These are phyloP conservation scores for Zhengitettix transpicula DNA, from an alignment of 2,888 invertebrate species.

Conservation along the genomic window DNA sequence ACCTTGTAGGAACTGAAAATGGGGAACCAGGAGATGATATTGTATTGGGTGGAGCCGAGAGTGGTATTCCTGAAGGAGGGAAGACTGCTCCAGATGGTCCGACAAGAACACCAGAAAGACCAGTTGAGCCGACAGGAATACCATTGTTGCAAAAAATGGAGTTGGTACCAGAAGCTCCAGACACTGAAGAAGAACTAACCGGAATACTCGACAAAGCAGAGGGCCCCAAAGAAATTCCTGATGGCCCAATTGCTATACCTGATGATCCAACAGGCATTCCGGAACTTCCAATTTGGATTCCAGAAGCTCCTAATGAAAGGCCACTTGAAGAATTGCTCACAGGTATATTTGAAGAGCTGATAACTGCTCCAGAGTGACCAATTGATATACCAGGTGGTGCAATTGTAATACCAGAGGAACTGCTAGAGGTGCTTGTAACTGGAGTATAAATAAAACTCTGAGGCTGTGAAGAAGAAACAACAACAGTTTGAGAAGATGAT, in stretches of 20 bases:
- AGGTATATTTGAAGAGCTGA: not conserved
- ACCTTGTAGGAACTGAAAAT: constrained; percentile 10
- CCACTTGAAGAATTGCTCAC: not conserved
- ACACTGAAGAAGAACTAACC: not conserved
- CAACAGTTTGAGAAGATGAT: not conserved
- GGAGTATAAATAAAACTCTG: constrained; percentile 5
- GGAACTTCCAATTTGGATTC: not conserved
- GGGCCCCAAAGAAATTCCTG: not conserved
- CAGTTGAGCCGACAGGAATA: not conserved
- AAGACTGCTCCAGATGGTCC: constrained; percentile 4
- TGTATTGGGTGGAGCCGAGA: constrained; percentile 2
- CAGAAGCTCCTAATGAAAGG: not conserved
- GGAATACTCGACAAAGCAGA: not conserved
- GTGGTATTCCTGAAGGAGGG: constrained; percentile 1
- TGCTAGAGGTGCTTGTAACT: not conserved
- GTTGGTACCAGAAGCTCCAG: not conserved
- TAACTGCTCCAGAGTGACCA: not conserved
- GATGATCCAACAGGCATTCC: not conserved
- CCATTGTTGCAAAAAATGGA: not conserved
- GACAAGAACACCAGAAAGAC: constrained; percentile 5
- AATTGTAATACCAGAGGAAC: not conserved
- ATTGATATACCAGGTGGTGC: not conserved
- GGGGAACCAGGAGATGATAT: constrained; percentile 10
- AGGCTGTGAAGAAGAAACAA: not conserved
- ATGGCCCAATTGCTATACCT: not conserved